Conservation (phyloP, 2,113 vertebrate species). For the Platichthys stellatus region DNA sequence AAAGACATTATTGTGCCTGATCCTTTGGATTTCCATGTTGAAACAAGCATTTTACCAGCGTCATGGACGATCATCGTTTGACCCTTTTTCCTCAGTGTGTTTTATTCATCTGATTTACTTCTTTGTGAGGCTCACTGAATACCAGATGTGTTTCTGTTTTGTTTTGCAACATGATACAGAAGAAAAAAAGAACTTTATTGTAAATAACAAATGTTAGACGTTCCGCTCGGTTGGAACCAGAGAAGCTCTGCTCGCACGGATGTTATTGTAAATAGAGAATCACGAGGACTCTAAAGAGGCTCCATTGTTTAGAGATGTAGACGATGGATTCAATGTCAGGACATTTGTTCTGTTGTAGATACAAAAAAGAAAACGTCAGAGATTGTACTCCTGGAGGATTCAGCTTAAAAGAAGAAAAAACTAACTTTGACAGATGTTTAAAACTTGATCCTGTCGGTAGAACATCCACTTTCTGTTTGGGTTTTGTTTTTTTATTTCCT, state of each 20-base stretch:
- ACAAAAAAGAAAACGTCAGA: conserved; percentile 29
- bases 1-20: conserved; percentile 71
- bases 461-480: conserved; percentile 16
- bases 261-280: conserved; percentile 67
- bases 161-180: conserved; percentile 39
- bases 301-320: conserved; percentile 44
- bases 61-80: conserved; percentile 58
- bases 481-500: conserved; percentile 9
- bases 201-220: conserved; percentile 68
- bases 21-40: conserved; percentile 58
- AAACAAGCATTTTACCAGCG: conserved; percentile 58
- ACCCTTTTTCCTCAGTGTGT: conserved; percentile 29
- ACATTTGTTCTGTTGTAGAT: conserved; percentile 66
- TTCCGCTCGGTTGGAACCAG: conserved; percentile 45
- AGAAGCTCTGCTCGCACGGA: conserved; percentile 43
- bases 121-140: conserved; percentile 37
- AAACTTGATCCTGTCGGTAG: conserved; percentile 37
- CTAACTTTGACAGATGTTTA: background rate
- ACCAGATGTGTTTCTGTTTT: conserved; percentile 53
- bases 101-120: conserved; percentile 47
- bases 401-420: conserved; percentile 20
- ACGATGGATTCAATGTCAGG: conserved; percentile 54
- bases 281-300: conserved; percentile 41
- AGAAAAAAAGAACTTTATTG: conserved; percentile 50
- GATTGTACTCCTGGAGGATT: conserved; percentile 58